These are phyloP conservation scores for Danio tinwini DNA, from an alignment of 2,797 vertebrate genomes.

Conservation along the genomic window DNA sequence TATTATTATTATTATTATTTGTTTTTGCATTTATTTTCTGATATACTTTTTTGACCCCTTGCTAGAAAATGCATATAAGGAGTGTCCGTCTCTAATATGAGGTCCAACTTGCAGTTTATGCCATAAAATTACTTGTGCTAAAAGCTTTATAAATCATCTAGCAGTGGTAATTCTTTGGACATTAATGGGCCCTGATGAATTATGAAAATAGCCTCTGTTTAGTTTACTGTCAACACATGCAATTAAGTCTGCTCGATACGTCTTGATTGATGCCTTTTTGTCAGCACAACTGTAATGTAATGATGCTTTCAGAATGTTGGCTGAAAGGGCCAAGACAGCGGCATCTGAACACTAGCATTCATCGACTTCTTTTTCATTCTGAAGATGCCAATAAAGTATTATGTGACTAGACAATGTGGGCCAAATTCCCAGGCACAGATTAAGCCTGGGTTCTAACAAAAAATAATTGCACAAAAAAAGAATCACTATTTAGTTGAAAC, in stretches of 20 bases:
- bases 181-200: constrained; percentile 44
- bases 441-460: background rate
- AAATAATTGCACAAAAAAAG: constrained; percentile 19
- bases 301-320: constrained; percentile 20
- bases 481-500: constrained; percentile 14
- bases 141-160: constrained; percentile 41
- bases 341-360: background rate
- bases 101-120: background rate
- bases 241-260: constrained; percentile 49
- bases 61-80: constrained; percentile 22
- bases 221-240: constrained; percentile 40
- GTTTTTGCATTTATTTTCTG: no score
- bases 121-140: constrained; percentile 13
- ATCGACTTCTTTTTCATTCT: constrained; percentile 4
- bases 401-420: constrained; percentile 10
- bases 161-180: constrained; percentile 24
- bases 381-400: constrained; percentile 26
- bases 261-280: constrained; percentile 53
- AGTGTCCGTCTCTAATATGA: constrained; percentile 13
- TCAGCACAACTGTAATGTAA: constrained; percentile 44
- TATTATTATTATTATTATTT: no score
- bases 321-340: background rate
- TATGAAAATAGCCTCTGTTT: constrained; percentile 50
- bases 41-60: background rate
- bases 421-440: constrained; percentile 40